Evolutionary conservation across 2,888 invertebrate genomes (phyloP), one percentile per base, ranked within the genome.

Genomic region (Aporophyla nigra): DNA sequence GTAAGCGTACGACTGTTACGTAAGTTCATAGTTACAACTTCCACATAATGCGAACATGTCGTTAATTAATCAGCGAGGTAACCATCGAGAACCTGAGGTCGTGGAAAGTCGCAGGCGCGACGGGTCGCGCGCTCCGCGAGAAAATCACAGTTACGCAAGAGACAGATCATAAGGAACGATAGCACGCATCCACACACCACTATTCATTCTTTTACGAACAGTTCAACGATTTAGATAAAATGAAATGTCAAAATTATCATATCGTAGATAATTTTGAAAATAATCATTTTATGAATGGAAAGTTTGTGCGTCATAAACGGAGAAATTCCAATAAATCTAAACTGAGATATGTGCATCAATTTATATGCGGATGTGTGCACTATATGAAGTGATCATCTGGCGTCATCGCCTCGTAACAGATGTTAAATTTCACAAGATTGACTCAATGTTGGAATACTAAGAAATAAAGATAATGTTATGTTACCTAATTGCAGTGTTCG

Each of bases 401-500:
- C 76, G 78, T 79, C 84, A 84, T 80, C 49, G 62, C 66, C 46
- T 84, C 80, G 76, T 84, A 84, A 78, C 80, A 80, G 69, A 65
- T 88, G 87, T 83, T 83, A 84, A 88, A 91, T 93, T 93, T 92
- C 93, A 89, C 90, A 93, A 92, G 83, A 82, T 86, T 76, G 83
- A 80, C 78, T 85, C 84, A 85, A 86, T 90, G 88, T 88, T 90
- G 90, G 88, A 90, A 91, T 90, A 89, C 88, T 84, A 76, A 89
- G 86, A 88, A 90, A 89, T 88, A 90, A 79, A 91, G 89, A 92
- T 92, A 91, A 91, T 90, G 89, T 90, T 91, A 89, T 90, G 91
- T 93, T 93, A 92, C 90, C 90, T 92, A 92, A 93, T 93, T 93
- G 90, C 89, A 80, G 78, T 79, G 88, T 82, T 90, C 83, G 87